These are phyloP conservation scores for Parasteatoda tepidariorum DNA, from an alignment of 1,140 invertebrate species.

Conservation along the genomic window DNA sequence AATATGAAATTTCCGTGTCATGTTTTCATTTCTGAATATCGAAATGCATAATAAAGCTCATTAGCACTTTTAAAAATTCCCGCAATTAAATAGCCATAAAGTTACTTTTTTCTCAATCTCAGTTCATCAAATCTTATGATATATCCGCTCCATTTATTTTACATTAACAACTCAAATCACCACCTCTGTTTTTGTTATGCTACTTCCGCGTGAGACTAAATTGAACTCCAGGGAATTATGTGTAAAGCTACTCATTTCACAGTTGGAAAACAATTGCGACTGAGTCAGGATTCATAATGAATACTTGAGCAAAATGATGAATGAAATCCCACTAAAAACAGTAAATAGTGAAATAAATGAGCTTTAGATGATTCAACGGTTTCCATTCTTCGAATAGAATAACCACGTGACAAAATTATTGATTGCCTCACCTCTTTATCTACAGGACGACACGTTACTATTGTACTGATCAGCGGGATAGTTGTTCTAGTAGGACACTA, in stretches of 20 bases:
- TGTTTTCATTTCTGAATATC: too few species aligned
- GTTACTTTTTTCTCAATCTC: too few species aligned
- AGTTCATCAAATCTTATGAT: too few species aligned
- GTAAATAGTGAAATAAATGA: conserved; percentile 19
- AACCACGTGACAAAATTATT: conserved; percentile 39
- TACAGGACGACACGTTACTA: conserved; percentile 8
- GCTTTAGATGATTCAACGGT: conserved; percentile 41
- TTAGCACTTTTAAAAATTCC: too few species aligned
- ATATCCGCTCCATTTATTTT: neutral
- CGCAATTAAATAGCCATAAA: too few species aligned
- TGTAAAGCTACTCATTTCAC: too few species aligned
- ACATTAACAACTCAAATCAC: neutral
- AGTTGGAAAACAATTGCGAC: too few species aligned
- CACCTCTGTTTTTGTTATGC: neutral
- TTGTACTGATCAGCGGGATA: conserved; percentile 21
- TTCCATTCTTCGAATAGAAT: neutral
- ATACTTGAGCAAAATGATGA: conserved; percentile 27
- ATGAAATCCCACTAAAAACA: conserved; percentile 17
- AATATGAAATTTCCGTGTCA: too few species aligned
- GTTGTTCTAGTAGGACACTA: conserved; percentile 5
- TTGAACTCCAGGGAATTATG: neutral
- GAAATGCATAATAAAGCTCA: too few species aligned
- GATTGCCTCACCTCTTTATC: conserved; percentile 35
- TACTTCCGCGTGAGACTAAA: neutral
- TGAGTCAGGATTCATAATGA: conserved; percentile 32